Base-by-base conservation (phyloP, 92 coral and sea anemone genomes). In the Zoanthus sociatus region DNA sequence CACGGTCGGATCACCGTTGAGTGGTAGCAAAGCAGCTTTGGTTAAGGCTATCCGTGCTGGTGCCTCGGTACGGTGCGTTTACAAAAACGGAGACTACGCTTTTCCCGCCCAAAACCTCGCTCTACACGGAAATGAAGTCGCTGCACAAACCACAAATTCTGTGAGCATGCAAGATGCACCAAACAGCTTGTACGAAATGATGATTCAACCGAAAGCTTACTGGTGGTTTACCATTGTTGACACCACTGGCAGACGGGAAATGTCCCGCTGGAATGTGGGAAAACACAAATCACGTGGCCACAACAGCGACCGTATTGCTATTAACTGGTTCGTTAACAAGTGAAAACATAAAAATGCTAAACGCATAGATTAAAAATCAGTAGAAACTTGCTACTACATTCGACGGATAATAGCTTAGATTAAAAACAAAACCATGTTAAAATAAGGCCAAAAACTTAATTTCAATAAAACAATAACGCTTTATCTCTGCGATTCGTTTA, bases 161-260 rank as follows among this genome's bases (percentile, higher is more conserved):
- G 98, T 92, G 87, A 94, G 98, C 92, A 92, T 88, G 95, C 73
- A 33, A 42, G 2, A 78, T 15, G 92, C 85, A 45, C 81, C 92
- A 58, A 79, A 74, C 64, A 84, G 76, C 60, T 68, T 31, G 68
- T 81, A 89, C 48, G 95, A 94, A 75, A 78, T 82, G 89, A 77
- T 44, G 89, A 92, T 94, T 58, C 90, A 83, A 78, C 77, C 95
- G 21, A 94, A 83, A n/a, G 91, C 95, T 32, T 92, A 94, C 31
- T 94, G 98, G 98, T 94, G 98, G 98, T 94, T 94, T 84, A 89
- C 93, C 66, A 94, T 91, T 42, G 95, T 94, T 31, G 83, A 92
- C 67, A 90, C 98, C 26, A 83, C 84, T 17, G 98, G 98, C 20
- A 78, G 83, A 70, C 78, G 95, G 44, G 95, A 94, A 30, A 93